Base-by-base conservation (phyloP, 2,113 vertebrate species). In the Lonchura striata region DNA sequence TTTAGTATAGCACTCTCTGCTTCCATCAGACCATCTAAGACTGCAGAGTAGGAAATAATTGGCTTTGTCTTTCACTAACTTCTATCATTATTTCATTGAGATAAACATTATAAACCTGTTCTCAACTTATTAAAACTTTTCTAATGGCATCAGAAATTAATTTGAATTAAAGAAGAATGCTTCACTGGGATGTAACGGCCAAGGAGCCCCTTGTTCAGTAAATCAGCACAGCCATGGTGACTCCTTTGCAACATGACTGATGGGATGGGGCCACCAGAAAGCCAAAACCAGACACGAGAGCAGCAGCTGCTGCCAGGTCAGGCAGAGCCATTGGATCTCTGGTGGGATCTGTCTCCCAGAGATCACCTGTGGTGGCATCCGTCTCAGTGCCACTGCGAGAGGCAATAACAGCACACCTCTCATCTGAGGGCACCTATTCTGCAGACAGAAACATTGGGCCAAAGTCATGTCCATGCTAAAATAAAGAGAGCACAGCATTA, bases 271-370 rank as follows among this genome's bases (percentile, higher is more conserved):
- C 61, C 66, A 61, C 69, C 49, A 50, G 77, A 42, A 86, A 47
- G 47, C 23, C 2, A 1, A 61, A 64, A 49, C 28, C 25, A 21
- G 1, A 17, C 0, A 2, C 1, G 47, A 52, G 7, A 65, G 30
- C 50, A 56, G 4, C 41, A 25, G 10, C 31, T 5, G 1, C 44
- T 50, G 30, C 68, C 11, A 4, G 65, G 50, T 21, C 27, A 66
- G 27, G 31, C 60, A 63, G 35, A 37, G 74, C 50, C 69, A 21
- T 15, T 25, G 6, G 39, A 19, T 64, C 35, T 23, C 64, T n/a
- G 5, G 16, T 2, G 4, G 79, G 52, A 82, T n/a, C 70, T 17
- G 4, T 14, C n/a, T 61, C 53, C 54, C 71, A 18, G 4, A 27
- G 35, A 30, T 20, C 53, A 28, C 47, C 7, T 7, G 9, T 21